Evolutionary conservation across 2,797 vertebrate genomes (phyloP).

Genomic region (Enteromius afrohamiltoni): DNA sequence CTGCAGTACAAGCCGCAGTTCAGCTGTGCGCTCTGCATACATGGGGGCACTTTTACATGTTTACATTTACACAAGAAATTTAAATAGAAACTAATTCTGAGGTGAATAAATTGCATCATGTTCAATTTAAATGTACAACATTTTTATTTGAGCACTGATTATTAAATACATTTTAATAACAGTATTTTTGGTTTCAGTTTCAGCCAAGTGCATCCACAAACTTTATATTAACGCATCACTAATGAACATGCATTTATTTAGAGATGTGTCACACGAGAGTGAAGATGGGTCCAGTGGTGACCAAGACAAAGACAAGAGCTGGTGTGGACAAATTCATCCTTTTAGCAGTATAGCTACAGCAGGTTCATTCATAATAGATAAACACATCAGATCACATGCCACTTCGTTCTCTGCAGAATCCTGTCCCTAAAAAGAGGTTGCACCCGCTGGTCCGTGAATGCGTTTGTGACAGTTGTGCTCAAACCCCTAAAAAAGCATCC

Average conservation of each 20-base stretch:
- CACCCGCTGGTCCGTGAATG: slow-evolving; percentile 44
- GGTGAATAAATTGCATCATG: too few relatives aligned
- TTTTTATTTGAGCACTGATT: background rate
- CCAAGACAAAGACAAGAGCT: background rate
- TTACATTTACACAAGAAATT: too few relatives aligned
- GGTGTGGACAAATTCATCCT: slow-evolving; percentile 59
- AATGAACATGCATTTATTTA: background rate
- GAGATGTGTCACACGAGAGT: background rate
- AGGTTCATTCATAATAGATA: slow-evolving; percentile 75
- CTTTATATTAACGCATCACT: background rate
- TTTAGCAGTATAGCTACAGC: slow-evolving; percentile 75
- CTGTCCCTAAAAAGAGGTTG: slow-evolving; percentile 67
- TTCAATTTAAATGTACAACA: too few relatives aligned
- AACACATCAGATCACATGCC: slow-evolving; percentile 74
- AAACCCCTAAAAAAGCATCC: slow-evolving; percentile 21
- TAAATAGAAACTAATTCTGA: too few relatives aligned
- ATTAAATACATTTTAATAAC: background rate
- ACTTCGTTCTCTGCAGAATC: slow-evolving; percentile 65
- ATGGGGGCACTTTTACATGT: too few relatives aligned
- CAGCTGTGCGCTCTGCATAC: too few relatives aligned
- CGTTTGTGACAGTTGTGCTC: slow-evolving; percentile 24
- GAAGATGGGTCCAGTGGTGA: background rate
- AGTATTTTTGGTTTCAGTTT: background rate
- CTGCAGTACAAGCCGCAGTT: too few relatives aligned
- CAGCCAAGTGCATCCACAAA: background rate